These are phyloP conservation scores for Dasysyrphus tricinctus DNA, from an alignment of 2,888 invertebrate genomes.

Conservation along the genomic window DNA sequence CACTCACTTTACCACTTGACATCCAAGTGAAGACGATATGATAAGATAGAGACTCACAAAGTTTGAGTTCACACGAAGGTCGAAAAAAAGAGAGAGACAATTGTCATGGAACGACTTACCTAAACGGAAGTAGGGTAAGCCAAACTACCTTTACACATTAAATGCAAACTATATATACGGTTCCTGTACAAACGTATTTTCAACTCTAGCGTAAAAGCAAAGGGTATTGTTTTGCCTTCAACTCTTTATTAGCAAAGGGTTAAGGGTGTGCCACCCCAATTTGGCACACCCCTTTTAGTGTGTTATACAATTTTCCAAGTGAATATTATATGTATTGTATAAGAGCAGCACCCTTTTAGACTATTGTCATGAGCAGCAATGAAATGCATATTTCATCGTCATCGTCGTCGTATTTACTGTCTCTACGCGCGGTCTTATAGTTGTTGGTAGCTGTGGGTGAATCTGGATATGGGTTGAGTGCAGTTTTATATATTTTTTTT, in stretches of 20 bases:
- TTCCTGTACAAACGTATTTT: slow-evolving; percentile 28
- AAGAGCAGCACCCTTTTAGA: slow-evolving; percentile 41
- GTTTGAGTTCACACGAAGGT: slow-evolving; percentile 47
- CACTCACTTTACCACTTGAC: slow-evolving; percentile 19
- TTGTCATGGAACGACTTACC: slow-evolving; percentile 46
- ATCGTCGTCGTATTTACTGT: slow-evolving; percentile 45
- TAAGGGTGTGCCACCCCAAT: slow-evolving; percentile 56
- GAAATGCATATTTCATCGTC: slow-evolving; percentile 65
- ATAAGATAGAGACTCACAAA: slow-evolving; percentile 45
- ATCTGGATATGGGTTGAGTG: slow-evolving; percentile 22
- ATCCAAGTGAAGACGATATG: slow-evolving; percentile 47
- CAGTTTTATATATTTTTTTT: slow-evolving; percentile 3
- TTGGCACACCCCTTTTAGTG: slow-evolving; percentile 47
- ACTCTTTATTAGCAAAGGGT: slow-evolving; percentile 54
- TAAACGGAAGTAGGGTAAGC: slow-evolving; percentile 51
- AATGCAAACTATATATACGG: background rate
- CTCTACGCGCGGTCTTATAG: background rate
- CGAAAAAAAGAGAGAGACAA: slow-evolving; percentile 26
- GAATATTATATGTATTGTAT: background rate
- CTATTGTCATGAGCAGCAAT: slow-evolving; percentile 61
- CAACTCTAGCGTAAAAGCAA: slow-evolving; percentile 45
- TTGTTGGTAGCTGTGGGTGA: slow-evolving; percentile 15
- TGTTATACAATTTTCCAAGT: slow-evolving; percentile 35
- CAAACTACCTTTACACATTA: slow-evolving; percentile 35
- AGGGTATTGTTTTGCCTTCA: slow-evolving; percentile 58